Percentiles rank a stretch among this genome's conserved stretches.
phyloP scores from a whole-genome alignment of 2,797 vertebrate species.

The Anomalospiza imberbis region DNA sequence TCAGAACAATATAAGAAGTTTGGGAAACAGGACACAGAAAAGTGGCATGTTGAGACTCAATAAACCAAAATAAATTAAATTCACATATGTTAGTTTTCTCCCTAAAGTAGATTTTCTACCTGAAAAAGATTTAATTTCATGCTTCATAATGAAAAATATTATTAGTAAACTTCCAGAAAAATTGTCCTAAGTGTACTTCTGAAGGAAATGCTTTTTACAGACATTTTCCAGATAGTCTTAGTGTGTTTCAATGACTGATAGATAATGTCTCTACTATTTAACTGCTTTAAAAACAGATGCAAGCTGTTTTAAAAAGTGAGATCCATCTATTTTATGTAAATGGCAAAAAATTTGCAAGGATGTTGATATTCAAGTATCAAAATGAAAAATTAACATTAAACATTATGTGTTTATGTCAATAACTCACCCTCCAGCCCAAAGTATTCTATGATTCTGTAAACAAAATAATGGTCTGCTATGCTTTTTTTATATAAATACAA shows the following conservation, averaged over 20 bases:
- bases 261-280: neutral
- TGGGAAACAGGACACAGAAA: fast-evolving
- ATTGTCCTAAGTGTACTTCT: neutral
- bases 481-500: neutral
- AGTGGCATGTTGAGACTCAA: neutral
- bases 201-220: neutral
- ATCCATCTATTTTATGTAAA: neutral
- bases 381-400: neutral
- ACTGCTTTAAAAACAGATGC: neutral
- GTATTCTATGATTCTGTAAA: neutral
- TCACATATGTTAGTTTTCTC: neutral
- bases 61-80: neutral
- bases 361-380: neutral
- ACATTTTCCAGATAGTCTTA: neutral
- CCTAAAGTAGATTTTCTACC: neutral
- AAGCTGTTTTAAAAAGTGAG: neutral
- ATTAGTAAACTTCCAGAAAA: neutral
- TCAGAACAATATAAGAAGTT: neutral
- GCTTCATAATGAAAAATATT: neutral
- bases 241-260: neutral
- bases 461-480: neutral
- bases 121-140: neutral
- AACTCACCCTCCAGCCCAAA: neutral
- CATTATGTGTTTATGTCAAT: neutral
- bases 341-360: neutral